phyloP scores from a whole-genome alignment of 2,797 vertebrate genomes.

The Pristis pectinata region DNA sequence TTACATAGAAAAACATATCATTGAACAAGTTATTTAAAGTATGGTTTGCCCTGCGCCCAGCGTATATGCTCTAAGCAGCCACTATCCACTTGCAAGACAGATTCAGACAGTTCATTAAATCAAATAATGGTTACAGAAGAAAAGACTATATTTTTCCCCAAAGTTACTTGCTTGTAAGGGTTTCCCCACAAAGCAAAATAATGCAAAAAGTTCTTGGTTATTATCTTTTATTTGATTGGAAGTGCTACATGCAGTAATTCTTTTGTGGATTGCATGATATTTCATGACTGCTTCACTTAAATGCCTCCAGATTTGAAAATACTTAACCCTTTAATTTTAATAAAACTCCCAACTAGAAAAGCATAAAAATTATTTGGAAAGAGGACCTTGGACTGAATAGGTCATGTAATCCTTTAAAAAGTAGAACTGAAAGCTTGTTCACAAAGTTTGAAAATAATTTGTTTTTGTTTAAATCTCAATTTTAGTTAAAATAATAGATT shows the following conservation, averaged over 20 bases:
- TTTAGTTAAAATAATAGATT: no score
- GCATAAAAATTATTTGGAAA: not conserved
- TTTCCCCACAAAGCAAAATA: not conserved
- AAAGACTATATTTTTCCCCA: not conserved
- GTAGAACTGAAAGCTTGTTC: not conserved
- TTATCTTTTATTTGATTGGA: not conserved
- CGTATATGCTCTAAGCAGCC: not conserved
- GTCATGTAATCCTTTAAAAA: not conserved
- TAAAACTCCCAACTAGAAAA: not conserved
- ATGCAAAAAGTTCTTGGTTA: not conserved
- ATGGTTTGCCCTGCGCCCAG: not conserved
- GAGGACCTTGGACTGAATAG: not conserved
- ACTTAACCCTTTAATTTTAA: not conserved
- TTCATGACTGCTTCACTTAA: not conserved
- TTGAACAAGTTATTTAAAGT: constrained; percentile 38
- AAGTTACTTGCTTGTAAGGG: not conserved
- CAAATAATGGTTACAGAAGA: constrained; percentile 4
- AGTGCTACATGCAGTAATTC: not conserved
- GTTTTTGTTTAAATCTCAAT: not conserved
- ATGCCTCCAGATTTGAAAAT: constrained; percentile 9
- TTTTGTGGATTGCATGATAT: not conserved
- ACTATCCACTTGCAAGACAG: constrained; percentile 7
- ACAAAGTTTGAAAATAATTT: not conserved
- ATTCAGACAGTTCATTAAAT: constrained; percentile 20
- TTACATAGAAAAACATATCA: constrained; percentile 35